phyloP scores from a whole-genome alignment of 2,888 invertebrate species.

The Brachynemurus nebulosus region DNA sequence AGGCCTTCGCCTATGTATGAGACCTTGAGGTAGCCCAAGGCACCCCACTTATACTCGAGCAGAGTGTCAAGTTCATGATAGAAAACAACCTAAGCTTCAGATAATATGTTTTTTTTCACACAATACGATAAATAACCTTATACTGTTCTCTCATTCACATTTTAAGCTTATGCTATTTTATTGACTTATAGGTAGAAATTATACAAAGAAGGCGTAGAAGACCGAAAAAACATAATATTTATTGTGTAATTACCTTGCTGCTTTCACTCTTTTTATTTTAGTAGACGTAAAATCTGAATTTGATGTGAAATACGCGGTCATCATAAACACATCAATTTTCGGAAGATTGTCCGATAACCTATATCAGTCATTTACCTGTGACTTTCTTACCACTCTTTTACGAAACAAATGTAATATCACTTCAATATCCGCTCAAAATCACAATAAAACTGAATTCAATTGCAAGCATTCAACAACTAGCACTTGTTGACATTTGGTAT shows the following conservation, averaged over 20 bases:
- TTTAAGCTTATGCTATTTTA: not conserved
- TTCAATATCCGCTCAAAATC: not conserved
- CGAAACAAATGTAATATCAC: not conserved
- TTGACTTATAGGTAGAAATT: not conserved
- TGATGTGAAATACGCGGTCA: not conserved
- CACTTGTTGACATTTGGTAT: not conserved
- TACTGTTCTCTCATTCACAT: too few species aligned
- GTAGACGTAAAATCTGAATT: slow-evolving; percentile 1
- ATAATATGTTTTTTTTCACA: too few species aligned
- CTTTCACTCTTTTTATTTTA: slow-evolving; percentile 1
- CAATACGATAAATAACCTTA: too few species aligned
- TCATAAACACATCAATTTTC: slow-evolving; percentile 1
- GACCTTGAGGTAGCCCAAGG: too few species aligned
- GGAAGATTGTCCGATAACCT: slow-evolving; percentile 1
- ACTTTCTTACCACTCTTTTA: not conserved
- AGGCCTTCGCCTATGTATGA: too few species aligned
- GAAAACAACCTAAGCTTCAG: too few species aligned
- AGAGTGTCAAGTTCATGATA: too few species aligned
- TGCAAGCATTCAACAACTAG: not conserved
- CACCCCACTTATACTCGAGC: too few species aligned
- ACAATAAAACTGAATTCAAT: not conserved
- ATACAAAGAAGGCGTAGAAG: not conserved
- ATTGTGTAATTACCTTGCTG: not conserved
- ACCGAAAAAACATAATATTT: not conserved
- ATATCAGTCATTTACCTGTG: not conserved